Evolutionary conservation across 2,797 vertebrate species (phyloP).

Genomic region (Amphiprion clarkii): DNA sequence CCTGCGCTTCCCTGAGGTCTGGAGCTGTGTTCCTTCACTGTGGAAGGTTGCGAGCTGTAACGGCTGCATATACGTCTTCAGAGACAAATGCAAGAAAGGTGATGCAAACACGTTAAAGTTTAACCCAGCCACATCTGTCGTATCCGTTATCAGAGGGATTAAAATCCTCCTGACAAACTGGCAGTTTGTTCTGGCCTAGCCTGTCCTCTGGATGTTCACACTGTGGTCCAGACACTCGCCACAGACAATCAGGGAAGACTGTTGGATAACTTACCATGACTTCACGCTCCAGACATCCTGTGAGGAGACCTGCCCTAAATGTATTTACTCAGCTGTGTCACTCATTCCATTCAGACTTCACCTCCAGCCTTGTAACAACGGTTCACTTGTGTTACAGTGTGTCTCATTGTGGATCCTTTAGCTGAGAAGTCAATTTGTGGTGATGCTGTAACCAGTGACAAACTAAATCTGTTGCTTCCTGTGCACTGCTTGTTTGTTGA

Average conservation of each 20-base stretch:
- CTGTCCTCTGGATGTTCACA: conserved; percentile 3
- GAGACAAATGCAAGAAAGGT: conserved; percentile 97
- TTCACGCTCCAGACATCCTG: conserved; percentile 39
- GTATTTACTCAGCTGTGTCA: conserved; percentile 60
- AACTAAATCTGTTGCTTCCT: conserved; percentile 50
- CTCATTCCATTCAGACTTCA: conserved; percentile 47
- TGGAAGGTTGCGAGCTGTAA: conserved; percentile 99
- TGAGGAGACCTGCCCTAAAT: conserved; percentile 40
- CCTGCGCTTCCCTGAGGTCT: conserved; percentile 94
- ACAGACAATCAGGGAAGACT: conserved; percentile 50
- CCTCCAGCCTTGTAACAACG: conserved; percentile 25
- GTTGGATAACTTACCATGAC: conserved; percentile 32
- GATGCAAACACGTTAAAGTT: conserved; percentile 97
- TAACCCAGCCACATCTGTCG: conserved; percentile 96
- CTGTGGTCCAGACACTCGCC: conserved; percentile 19
- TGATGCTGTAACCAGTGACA: conserved; percentile 59
- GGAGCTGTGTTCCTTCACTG: conserved; percentile 95
- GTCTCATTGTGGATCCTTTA: conserved; percentile 55
- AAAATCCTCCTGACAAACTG: conserved; percentile 97
- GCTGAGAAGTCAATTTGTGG: conserved; percentile 45
- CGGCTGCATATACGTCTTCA: conserved; percentile 97
- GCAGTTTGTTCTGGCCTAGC: conserved; percentile 97
- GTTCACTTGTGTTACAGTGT: conserved; percentile 41
- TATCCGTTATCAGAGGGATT: conserved; percentile 94
- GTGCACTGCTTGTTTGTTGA: conserved; percentile 48